A percentile compares a stretch with the other conserved stretches of the same genome.
Conservation (phyloP, 2,113 vertebrate genomes). For the Bufo gargarizans region DNA sequence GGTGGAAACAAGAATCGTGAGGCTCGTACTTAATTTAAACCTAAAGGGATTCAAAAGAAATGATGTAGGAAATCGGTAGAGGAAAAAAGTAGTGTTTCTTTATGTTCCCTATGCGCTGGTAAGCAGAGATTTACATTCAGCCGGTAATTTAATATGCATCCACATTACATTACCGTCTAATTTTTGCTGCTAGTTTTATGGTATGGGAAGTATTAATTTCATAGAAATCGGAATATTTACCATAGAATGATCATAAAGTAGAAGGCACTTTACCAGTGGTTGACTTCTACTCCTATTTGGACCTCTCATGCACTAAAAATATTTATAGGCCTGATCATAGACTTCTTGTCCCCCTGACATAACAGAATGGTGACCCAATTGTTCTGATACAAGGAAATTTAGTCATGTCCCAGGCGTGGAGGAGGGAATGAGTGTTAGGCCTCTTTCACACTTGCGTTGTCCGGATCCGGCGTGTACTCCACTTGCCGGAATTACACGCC, state of each 20-base stretch:
- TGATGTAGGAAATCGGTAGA: neutral
- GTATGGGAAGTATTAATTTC: neutral
- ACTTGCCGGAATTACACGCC: no score
- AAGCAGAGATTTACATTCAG: neutral
- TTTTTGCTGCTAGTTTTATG: neutral
- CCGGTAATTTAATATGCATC: neutral
- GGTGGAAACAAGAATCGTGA: neutral
- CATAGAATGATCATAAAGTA: neutral
- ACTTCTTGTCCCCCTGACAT: no score
- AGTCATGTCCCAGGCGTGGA: no score
- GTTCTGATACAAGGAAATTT: no score
- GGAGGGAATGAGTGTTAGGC: no score
- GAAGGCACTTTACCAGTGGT: neutral
- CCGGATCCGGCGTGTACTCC: no score
- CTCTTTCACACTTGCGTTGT: no score
- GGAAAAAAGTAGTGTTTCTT: no score
- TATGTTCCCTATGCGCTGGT: neutral
- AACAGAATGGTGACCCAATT: no score
- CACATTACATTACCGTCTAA: neutral
- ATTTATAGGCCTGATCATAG: no score
- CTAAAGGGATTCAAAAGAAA: conserved; percentile 2
- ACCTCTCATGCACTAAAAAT: no score
- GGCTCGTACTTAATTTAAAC: conserved; percentile 19
- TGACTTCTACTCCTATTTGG: no score
- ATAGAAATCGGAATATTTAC: neutral